Evolutionary conservation across 1,140 invertebrate species (phyloP), one percentile per base, ranked within the genome.

Genomic region (Dinoponera quadriceps): DNA sequence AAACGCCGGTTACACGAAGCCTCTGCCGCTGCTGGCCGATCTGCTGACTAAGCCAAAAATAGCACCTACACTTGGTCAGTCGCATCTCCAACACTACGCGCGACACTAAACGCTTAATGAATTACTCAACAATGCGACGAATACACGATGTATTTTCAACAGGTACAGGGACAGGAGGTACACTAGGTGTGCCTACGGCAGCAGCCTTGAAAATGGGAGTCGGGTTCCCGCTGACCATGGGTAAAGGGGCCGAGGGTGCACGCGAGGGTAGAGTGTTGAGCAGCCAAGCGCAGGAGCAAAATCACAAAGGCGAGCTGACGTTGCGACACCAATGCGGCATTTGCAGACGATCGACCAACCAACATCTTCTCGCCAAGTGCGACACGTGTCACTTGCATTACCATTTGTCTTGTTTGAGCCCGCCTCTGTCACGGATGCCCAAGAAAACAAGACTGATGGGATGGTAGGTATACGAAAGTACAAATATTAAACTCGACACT

Each of bases 361-460:
- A 98, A 88, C 98, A 98, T 94, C 94, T 98, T 71, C 95, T 99
- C 85, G 97, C 98, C 0, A 98, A 98, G 90, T 99, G 99, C 94
- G 99, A 99, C 92, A 98, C 97, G 0, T 99, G 99, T 92, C 96
- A 97, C 88, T 95, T 98, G 38, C 97, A 98, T 93, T 99, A 99
- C 94, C 99, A 99, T 95, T 94, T 99, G 63, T 96, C 97, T 62
- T 99, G 99, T 94, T 95, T 99, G 60, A 97, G 98, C 91, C 98
- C 98, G 25, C 98, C 98, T 18, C 94, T 99, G 7, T 97, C 97
- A 16, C 95, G 98, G 66, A 97, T 99, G 94, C 99, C 99, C 0
- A 98, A 98, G 92, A 99, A 99, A 95, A 98, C 98, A 27, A 98
- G 98, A 94, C 96, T 97, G 95, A 98, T 96, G 95, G 98, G 98